phyloP scores from a whole-genome alignment of 2,888 invertebrate species.

The Perizoma flavofasciatum region DNA sequence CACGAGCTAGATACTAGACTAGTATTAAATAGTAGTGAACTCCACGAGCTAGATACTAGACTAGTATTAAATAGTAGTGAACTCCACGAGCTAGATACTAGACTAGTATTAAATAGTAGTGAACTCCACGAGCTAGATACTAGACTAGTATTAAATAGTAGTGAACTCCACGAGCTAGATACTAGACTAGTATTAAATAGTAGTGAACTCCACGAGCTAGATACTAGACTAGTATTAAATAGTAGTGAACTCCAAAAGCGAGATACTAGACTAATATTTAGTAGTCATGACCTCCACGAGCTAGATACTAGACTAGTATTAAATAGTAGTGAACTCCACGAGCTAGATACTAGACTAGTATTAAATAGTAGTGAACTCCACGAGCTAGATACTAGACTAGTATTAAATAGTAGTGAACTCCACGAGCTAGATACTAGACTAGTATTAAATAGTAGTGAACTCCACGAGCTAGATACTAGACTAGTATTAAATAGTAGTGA shows the following conservation, averaged over 20 bases:
- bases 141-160: no score
- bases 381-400: conserved; percentile 94
- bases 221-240: no score
- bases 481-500: conserved; percentile 49
- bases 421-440: conserved; percentile 94
- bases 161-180: conserved; percentile 91
- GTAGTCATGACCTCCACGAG: conserved; percentile 87
- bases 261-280: no score
- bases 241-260: conserved; percentile 88
- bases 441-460: conserved; percentile 76
- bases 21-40: conserved; percentile 76
- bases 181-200: no score
- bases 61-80: conserved; percentile 49
- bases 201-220: conserved; percentile 89
- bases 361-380: conserved; percentile 83
- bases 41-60: conserved; percentile 93
- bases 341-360: no score
- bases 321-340: conserved; percentile 86
- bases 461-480: conserved; percentile 93
- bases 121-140: conserved; percentile 93
- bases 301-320: no score
- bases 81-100: conserved; percentile 94
- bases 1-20: conserved; percentile 94
- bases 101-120: no score
- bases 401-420: conserved; percentile 81